Percentiles rank a stretch among this genome's conserved stretches.
These are phyloP conservation scores for Chinchilla lanigera DNA, from an alignment of 2,113 vertebrate genomes.

Conservation along the genomic window DNA sequence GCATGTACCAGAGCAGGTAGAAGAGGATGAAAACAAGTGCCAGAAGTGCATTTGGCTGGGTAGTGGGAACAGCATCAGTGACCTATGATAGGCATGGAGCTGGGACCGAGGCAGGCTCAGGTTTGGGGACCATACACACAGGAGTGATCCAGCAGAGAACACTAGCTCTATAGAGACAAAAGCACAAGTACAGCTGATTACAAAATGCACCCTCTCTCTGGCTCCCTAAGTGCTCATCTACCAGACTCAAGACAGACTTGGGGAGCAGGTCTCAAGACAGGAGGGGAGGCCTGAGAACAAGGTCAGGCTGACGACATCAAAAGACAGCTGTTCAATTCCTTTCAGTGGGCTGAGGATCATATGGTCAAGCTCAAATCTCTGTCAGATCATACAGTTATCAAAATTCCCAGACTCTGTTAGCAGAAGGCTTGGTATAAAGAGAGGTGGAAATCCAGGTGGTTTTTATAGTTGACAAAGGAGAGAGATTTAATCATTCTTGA, in stretches of 20 bases:
- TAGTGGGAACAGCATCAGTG: neutral
- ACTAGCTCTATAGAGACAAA: neutral
- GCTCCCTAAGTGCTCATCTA: neutral
- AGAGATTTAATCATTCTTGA: neutral
- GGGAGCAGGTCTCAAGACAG: neutral
- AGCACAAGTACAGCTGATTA: fast-evolving
- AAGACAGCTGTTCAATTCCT: fast-evolving
- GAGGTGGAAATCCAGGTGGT: neutral
- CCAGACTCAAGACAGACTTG: neutral
- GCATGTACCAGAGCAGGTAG: neutral
- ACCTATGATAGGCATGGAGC: neutral
- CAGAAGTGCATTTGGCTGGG: no score
- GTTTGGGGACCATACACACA: neutral
- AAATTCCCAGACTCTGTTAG: neutral
- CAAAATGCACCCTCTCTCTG: fast-evolving
- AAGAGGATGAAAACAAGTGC: neutral
- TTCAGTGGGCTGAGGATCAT: neutral
- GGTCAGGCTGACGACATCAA: neutral
- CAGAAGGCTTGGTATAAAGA: neutral
- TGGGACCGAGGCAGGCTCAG: neutral
- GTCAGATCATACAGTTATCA: neutral
- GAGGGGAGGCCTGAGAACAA: neutral
- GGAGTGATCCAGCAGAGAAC: neutral
- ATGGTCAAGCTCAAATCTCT: neutral
- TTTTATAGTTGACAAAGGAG: neutral